phyloP scores from a whole-genome alignment of 1,140 invertebrate genomes.

The Popillia japonica region DNA sequence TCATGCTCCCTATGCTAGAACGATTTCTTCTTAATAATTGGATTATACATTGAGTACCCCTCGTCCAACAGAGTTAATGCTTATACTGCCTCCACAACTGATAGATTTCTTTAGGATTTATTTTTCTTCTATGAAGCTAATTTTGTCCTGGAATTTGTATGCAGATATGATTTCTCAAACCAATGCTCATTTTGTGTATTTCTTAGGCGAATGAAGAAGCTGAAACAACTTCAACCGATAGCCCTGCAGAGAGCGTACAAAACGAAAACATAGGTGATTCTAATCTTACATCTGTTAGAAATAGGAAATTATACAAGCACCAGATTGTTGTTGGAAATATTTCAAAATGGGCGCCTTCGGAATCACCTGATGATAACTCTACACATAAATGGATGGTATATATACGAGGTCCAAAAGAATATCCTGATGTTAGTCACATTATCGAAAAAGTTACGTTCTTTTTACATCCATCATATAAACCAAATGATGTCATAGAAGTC shows the following conservation, averaged over 20 bases:
- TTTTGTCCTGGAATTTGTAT: no score
- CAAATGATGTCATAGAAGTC: conserved; percentile 86
- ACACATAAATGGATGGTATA: conserved; percentile 93
- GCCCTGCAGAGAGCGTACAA: background rate
- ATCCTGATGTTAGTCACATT: conserved; percentile 69
- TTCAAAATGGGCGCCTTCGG: conserved; percentile 80
- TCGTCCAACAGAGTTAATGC: no score
- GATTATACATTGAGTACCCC: no score
- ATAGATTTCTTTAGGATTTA: no score
- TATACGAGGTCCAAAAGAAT: conserved; percentile 72
- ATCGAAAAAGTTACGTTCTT: conserved; percentile 82
- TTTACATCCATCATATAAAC: conserved; percentile 86
- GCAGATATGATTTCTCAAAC: no score
- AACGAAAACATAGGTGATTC: background rate
- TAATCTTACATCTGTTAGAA: conserved; percentile 40
- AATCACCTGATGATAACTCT: conserved; percentile 72
- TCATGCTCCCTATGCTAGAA: no score
- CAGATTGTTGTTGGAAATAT: conserved; percentile 80
- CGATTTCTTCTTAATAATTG: no score
- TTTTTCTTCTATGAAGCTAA: no score
- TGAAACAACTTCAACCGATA: conserved; percentile 23
- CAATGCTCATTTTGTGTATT: background rate
- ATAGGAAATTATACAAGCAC: conserved; percentile 55
- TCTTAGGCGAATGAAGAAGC: background rate
- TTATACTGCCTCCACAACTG: no score